These are phyloP conservation scores for Melitaea cinxia DNA, from an alignment of 1,140 invertebrate species.

Conservation along the genomic window DNA sequence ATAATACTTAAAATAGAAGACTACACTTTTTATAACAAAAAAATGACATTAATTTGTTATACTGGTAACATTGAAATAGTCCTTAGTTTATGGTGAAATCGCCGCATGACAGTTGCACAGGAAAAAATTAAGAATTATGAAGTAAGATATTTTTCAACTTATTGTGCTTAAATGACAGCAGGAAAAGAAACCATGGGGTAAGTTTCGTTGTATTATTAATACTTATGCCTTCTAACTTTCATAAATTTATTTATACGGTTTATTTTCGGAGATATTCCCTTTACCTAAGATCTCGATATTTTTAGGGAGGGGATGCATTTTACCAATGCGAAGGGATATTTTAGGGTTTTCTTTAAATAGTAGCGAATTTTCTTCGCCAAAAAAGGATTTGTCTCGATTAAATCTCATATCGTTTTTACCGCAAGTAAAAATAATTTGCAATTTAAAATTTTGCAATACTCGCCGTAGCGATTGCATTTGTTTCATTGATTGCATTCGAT, in stretches of 20 bases:
- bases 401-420: neutral
- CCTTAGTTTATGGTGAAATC: constrained; percentile 61
- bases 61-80: constrained; percentile 41
- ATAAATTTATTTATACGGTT: neutral
- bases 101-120: constrained; percentile 73
- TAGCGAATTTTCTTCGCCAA: constrained; percentile 26
- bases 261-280: constrained; percentile 39
- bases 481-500: constrained; percentile 67
- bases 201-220: constrained; percentile 43
- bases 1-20: no score
- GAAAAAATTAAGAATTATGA: constrained; percentile 76
- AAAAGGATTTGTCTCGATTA: neutral
- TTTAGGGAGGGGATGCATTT: constrained; percentile 80
- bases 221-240: neutral
- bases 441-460: constrained; percentile 36
- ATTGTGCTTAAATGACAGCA: constrained; percentile 83
- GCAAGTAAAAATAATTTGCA: neutral
- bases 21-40: neutral
- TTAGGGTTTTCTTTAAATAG: constrained; percentile 52
- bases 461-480: constrained; percentile 50
- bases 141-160: constrained; percentile 71
- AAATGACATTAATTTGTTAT: neutral
- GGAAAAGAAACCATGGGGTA: constrained; percentile 85
- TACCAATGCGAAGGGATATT: constrained; percentile 77
- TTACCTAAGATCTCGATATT: constrained; percentile 63